These are phyloP conservation scores for Pteromalus puparum DNA, from an alignment of 1,140 invertebrate genomes.

Conservation along the genomic window DNA sequence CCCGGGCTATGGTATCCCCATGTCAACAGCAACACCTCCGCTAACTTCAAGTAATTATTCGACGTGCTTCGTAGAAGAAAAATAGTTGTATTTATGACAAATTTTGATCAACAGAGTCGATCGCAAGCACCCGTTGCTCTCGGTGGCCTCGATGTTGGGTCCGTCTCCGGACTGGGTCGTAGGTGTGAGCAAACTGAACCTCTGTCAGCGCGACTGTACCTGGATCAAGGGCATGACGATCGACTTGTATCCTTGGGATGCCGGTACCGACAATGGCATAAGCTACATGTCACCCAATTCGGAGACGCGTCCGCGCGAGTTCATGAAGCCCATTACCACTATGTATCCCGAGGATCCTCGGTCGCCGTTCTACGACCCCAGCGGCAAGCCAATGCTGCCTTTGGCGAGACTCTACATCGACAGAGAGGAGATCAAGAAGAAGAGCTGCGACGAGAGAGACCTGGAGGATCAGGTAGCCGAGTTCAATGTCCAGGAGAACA, in stretches of 20 bases:
- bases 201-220: conserved; percentile 91
- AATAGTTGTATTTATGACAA: no score
- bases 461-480: conserved; percentile 79
- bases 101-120: conserved; percentile 80
- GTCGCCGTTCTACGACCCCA: conserved; percentile 93
- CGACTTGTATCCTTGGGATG: conserved; percentile 95
- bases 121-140: conserved; percentile 91
- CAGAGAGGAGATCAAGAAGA: conserved; percentile 83
- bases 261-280: conserved; percentile 95
- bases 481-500: conserved; percentile 81
- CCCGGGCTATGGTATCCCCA: conserved; percentile 95
- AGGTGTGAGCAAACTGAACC: conserved; percentile 89
- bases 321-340: conserved; percentile 89
- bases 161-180: conserved; percentile 98
- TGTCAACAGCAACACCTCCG: conserved; percentile 90
- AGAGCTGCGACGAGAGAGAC: conserved; percentile 82
- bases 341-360: conserved; percentile 85
- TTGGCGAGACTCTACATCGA: conserved; percentile 86
- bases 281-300: conserved; percentile 93
- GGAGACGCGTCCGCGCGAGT: conserved; percentile 90
- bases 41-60: conserved; percentile 80
- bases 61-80: no score
- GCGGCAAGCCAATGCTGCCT: conserved; percentile 84
- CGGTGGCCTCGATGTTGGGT: conserved; percentile 95
- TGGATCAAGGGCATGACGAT: conserved; percentile 89